Conservation (phyloP, 2,888 invertebrate species). For the Calameuta idolon region DNA sequence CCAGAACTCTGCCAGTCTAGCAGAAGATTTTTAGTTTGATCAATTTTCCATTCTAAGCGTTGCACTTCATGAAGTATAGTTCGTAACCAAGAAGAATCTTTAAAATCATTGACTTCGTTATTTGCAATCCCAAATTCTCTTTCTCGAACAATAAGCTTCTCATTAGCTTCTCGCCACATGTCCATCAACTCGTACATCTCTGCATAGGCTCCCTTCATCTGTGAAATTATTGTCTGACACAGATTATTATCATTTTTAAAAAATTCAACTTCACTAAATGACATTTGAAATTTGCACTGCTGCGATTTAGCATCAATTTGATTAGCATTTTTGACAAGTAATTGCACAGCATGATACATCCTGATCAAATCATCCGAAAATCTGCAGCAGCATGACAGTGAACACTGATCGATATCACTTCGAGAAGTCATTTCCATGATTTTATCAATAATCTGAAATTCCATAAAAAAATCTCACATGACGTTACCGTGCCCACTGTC, state of each 20-base stretch:
- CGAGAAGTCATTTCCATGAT: too few species aligned
- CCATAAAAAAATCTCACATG: neutral
- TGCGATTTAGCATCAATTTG: conserved; percentile 6
- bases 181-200: conserved; percentile 25
- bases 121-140: conserved; percentile 19
- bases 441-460: neutral
- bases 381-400: conserved; percentile 26
- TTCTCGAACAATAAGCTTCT: conserved; percentile 22
- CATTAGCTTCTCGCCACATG: conserved; percentile 33
- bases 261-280: conserved; percentile 29
- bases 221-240: conserved; percentile 27
- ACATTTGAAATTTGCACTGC: conserved; percentile 27
- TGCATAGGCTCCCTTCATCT: conserved; percentile 22
- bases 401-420: conserved; percentile 10
- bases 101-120: conserved; percentile 1
- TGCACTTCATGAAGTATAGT: conserved; percentile 17
- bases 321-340: conserved; percentile 17
- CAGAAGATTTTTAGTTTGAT: conserved; percentile 18
- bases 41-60: conserved; percentile 2
- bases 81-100: conserved; percentile 12
- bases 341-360: conserved; percentile 23
- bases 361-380: conserved; percentile 22
- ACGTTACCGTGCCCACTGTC: too few species aligned
- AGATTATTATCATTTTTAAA: conserved; percentile 24
- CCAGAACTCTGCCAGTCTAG: conserved; percentile 25